A percentile compares a stretch with the other conserved stretches of the same genome.
phyloP scores from a whole-genome alignment of 2,888 invertebrate species.

The Drosophila melanosoma region DNA sequence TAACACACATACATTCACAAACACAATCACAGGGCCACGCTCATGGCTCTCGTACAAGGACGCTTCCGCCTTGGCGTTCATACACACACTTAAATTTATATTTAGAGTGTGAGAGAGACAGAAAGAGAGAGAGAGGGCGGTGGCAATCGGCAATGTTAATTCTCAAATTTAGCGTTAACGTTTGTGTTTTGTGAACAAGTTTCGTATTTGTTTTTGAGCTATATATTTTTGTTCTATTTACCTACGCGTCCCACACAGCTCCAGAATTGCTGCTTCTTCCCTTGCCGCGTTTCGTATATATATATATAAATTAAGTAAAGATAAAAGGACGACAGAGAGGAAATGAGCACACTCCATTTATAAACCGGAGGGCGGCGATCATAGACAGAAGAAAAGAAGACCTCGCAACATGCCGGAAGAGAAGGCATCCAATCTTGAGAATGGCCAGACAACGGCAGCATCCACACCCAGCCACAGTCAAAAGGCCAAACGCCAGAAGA shows the following conservation, averaged over 20 bases:
- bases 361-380: constrained; percentile 58
- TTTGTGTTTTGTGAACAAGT: constrained; percentile 61
- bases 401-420: constrained; percentile 67
- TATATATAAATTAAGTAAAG: constrained; percentile 29
- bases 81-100: constrained; percentile 1
- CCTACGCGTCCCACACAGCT: constrained; percentile 47
- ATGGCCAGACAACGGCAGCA: constrained; percentile 62
- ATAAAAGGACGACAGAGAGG: constrained; percentile 30
- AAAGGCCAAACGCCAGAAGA: constrained; percentile 55
- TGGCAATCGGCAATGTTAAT: constrained; percentile 58
- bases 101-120: neutral
- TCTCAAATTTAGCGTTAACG: constrained; percentile 74
- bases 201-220: constrained; percentile 69
- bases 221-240: constrained; percentile 64
- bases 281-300: constrained; percentile 9
- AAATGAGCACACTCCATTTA: constrained; percentile 62
- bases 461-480: constrained; percentile 49
- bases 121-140: constrained; percentile 6
- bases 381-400: constrained; percentile 27
- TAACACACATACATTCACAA: neutral
- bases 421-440: constrained; percentile 62
- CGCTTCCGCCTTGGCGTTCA: constrained; percentile 68
- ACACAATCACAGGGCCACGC: constrained; percentile 41
- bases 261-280: constrained; percentile 4
- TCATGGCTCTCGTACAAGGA: constrained; percentile 65